A percentile compares a stretch with the other conserved stretches of the same genome.
phyloP scores from a whole-genome alignment of 2,888 invertebrate genomes.

The Hipparchia sbordonii region DNA sequence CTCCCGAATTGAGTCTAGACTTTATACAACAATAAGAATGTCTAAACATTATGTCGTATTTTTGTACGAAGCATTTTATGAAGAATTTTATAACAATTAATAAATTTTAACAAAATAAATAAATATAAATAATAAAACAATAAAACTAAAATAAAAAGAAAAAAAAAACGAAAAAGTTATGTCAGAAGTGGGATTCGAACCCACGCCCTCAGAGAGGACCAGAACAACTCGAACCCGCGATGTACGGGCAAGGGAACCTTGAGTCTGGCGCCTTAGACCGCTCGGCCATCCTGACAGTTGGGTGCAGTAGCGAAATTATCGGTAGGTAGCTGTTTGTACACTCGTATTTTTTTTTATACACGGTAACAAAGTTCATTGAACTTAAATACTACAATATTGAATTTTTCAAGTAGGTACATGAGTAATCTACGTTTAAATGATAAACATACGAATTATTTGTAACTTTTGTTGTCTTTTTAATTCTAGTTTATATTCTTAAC shows the following conservation, averaged over 20 bases:
- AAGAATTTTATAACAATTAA: not conserved
- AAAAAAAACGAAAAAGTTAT: conserved; percentile 63
- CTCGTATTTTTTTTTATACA: not conserved
- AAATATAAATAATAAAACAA: conserved; percentile 1
- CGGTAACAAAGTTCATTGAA: conserved; percentile 6
- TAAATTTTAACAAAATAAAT: too few relatives aligned
- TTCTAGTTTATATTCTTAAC: too few relatives aligned
- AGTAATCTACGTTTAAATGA: too few relatives aligned
- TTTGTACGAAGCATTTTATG: not conserved
- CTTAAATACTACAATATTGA: not conserved
- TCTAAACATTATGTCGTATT: too few relatives aligned
- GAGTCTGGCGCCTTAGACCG: conserved; percentile 92
- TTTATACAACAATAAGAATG: too few relatives aligned
- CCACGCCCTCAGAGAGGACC: conserved; percentile 92
- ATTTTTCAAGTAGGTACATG: not conserved
- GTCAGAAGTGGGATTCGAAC: conserved; percentile 92
- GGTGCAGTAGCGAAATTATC: conserved; percentile 25
- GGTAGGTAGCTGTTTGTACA: not conserved
- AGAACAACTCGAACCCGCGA: conserved; percentile 85
- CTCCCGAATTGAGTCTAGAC: too few relatives aligned
- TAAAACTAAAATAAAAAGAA: conserved; percentile 9
- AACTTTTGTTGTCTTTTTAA: too few relatives aligned
- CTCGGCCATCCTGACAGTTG: conserved; percentile 91
- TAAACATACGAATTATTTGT: too few relatives aligned
- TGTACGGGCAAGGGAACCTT: conserved; percentile 80